Conservation (phyloP, 2,888 invertebrate species). For the Cephus sareptanus region DNA sequence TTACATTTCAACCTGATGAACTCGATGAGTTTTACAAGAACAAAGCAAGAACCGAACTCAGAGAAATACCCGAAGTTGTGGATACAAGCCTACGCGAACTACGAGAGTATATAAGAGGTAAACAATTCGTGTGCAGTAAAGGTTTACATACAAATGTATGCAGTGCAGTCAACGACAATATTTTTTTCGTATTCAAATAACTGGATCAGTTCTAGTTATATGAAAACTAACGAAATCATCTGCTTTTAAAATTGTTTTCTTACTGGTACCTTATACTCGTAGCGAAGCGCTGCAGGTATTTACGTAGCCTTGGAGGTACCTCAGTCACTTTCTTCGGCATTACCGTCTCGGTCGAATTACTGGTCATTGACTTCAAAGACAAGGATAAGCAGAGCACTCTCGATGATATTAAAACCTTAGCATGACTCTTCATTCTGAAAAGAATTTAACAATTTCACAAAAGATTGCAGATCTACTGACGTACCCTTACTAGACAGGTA, state of each 20-base stretch:
- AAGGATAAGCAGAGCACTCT: neutral
- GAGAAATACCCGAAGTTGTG: constrained; percentile 77
- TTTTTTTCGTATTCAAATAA: neutral
- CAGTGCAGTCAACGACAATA: neutral
- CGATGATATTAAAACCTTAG: neutral
- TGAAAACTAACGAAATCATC: neutral
- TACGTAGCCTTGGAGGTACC: neutral
- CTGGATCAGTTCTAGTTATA: neutral
- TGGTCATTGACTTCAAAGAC: neutral
- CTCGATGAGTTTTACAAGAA: constrained; percentile 71
- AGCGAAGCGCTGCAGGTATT: neutral
- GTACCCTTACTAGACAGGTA: too few relatives aligned
- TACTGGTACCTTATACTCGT: neutral
- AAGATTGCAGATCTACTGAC: too few relatives aligned
- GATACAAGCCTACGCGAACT: constrained; percentile 72
- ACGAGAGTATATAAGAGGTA: constrained; percentile 37
- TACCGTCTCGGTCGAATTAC: neutral
- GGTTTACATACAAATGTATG: neutral
- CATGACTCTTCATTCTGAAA: neutral
- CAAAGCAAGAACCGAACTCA: constrained; percentile 76
- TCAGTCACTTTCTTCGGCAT: neutral
- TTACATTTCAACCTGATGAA: constrained; percentile 74
- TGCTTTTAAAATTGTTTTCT: neutral
- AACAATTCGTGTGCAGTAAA: neutral
- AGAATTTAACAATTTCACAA: neutral